A percentile compares a stretch with the other conserved stretches of the same genome.
Evolutionary conservation across 2,888 invertebrate genomes (phyloP).

Genomic region (Pediacus dermestoides): DNA sequence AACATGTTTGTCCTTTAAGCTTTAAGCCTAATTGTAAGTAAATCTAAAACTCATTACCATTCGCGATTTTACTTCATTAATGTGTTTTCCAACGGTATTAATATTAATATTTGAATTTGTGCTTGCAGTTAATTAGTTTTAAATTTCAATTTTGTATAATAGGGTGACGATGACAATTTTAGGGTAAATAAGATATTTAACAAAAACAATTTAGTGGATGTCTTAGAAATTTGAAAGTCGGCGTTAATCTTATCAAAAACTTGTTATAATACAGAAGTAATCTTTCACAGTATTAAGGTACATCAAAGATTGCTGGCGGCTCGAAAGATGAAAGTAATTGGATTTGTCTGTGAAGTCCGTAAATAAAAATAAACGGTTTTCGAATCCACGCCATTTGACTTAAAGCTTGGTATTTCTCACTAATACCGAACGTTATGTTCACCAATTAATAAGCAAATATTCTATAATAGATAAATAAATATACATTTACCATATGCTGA

Average conservation of each 20-base stretch:
- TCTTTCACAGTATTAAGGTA: conserved; percentile 45
- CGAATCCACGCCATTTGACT: too few species aligned
- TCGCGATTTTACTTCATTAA: too few species aligned
- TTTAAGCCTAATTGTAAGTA: too few species aligned
- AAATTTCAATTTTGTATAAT: conserved; percentile 15
- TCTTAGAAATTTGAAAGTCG: conserved; percentile 34
- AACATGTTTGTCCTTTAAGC: too few species aligned
- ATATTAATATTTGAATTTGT: too few species aligned
- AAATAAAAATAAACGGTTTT: conserved; percentile 36
- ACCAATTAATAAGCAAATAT: too few species aligned
- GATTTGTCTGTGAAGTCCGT: conserved; percentile 36
- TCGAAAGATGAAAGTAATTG: conserved; percentile 44
- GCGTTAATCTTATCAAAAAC: conserved; percentile 49
- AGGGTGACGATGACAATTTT: conserved; percentile 21
- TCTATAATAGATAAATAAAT: too few species aligned
- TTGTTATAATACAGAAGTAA: conserved; percentile 50
- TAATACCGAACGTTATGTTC: too few species aligned
- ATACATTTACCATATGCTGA: too few species aligned
- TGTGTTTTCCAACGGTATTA: too few species aligned
- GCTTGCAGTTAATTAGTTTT: conserved; percentile 17
- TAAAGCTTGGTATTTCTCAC: too few species aligned
- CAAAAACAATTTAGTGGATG: conserved; percentile 39
- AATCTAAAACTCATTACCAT: too few species aligned
- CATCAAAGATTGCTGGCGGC: conserved; percentile 45
- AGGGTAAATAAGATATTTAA: conserved; percentile 26